These are phyloP conservation scores for Hybos culiciformis DNA, from an alignment of 2,888 invertebrate species.

Conservation along the genomic window DNA sequence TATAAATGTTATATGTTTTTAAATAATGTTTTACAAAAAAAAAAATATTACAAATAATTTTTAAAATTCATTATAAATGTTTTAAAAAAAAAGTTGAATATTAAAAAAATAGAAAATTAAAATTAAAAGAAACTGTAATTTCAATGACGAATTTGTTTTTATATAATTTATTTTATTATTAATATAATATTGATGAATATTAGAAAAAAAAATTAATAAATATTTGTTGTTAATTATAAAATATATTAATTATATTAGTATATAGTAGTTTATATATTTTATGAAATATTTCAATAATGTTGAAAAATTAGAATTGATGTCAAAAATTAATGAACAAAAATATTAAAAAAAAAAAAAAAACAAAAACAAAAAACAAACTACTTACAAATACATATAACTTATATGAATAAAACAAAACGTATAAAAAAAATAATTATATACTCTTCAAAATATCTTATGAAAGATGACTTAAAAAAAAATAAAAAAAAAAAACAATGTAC, in stretches of 20 bases:
- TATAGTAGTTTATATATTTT: too few relatives aligned
- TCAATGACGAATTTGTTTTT: constrained; percentile 21
- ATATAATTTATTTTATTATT: not conserved
- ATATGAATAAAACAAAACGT: too few relatives aligned
- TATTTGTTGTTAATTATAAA: constrained; percentile 8
- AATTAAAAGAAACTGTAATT: constrained; percentile 35
- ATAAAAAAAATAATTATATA: too few relatives aligned
- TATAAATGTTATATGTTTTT: not conserved
- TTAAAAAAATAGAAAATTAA: constrained; percentile 22
- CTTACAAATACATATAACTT: too few relatives aligned
- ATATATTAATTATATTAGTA: not conserved
- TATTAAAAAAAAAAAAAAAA: too few relatives aligned
- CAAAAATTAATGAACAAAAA: too few relatives aligned
- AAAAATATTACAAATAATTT: constrained; percentile 12
- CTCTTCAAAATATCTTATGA: too few relatives aligned
- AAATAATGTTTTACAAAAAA: not conserved
- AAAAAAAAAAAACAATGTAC: too few relatives aligned
- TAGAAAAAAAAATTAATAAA: constrained; percentile 1
- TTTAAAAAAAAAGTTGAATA: constrained; percentile 19
- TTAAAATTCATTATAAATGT: constrained; percentile 19
- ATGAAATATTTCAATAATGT: too few relatives aligned
- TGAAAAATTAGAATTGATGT: too few relatives aligned
- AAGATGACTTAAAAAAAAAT: too few relatives aligned
- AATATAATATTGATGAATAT: not conserved
- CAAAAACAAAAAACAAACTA: too few relatives aligned